Conservation (phyloP, 2,888 invertebrate genomes). For the Tupiocoris notatus region DNA sequence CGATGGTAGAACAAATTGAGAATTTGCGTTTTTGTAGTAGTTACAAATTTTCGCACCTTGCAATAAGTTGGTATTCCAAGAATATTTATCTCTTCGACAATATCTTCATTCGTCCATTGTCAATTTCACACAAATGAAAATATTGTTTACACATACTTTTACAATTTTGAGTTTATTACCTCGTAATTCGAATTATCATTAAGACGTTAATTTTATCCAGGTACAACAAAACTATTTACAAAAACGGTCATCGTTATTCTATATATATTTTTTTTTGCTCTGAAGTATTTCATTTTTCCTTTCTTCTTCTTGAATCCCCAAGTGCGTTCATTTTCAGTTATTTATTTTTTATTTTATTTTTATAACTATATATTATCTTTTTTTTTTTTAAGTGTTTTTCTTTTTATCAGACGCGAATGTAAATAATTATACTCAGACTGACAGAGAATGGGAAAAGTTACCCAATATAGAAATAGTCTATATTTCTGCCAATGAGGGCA, state of each 20-base stretch:
- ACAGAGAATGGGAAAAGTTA: background rate
- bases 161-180: constrained; percentile 12
- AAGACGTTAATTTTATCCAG: constrained; percentile 31
- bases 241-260: constrained; percentile 4
- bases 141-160: constrained; percentile 19
- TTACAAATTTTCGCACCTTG: too few species aligned
- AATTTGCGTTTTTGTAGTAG: too few species aligned
- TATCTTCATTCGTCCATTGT: constrained; percentile 14
- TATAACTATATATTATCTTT: constrained; percentile 7
- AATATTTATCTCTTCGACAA: background rate
- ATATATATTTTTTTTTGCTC: background rate
- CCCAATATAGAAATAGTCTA: background rate
- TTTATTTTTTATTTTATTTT: constrained; percentile 6
- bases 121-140: constrained; percentile 38
- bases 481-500: background rate
- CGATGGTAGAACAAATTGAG: too few species aligned
- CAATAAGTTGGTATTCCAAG: too few species aligned
- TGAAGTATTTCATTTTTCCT: background rate
- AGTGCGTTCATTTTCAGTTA: background rate
- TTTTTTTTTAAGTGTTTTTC: constrained; percentile 1
- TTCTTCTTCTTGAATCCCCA: constrained; percentile 10
- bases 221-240: constrained; percentile 40
- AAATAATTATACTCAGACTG: background rate
- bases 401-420: background rate
- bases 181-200: constrained; percentile 20